Base-by-base conservation (phyloP, 2,888 invertebrate genomes). In the Meghimatium bilineatum region DNA sequence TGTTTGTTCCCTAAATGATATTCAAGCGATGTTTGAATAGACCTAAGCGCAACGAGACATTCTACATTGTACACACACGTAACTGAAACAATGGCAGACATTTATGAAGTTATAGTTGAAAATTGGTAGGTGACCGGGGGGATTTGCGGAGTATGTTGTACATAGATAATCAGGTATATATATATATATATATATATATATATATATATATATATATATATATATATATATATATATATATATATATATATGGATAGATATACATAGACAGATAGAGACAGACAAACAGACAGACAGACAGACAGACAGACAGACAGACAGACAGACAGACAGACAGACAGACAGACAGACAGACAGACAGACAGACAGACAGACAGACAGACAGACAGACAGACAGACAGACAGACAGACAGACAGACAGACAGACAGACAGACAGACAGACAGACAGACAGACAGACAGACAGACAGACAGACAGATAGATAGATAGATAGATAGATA, bases 401-500 rank as follows among this genome's bases (percentile, higher is more conserved):
- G 56, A 56, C 56, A 56, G 56, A 56, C 56, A 56, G 6, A 56
- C 17, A 6, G 56, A 56, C 17, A 44, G 5, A 17, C 12, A 17
- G 29, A 66, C 66, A 67, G 3, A 67, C 34, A 67, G 17, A 67
- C 32, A 67, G 14, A 67, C 67, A 67, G 14, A 67, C 32, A 67
- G 29, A 67, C 34, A 67, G 29, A 67, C 34, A 67, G 29, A 67
- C 34, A 67, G 29, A 67, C 34, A 67, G 29, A 67, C 34, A 67
- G 29, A 32, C 34, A 67, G 29, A 32, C 34, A 63, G 63, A n/a
- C n/a, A n/a, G n/a, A n/a, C n/a, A n/a, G n/a, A n/a, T n/a, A n/a
- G n/a, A n/a, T n/a, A n/a, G n/a, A 63, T 63, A 63, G 63, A 63
- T 63, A 63, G 69, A 69, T 69, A 69, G 69, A 69, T 69, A 69